These are phyloP conservation scores for Actenoides lindsayi DNA, from an alignment of 2,113 vertebrate species.

Conservation along the genomic window DNA sequence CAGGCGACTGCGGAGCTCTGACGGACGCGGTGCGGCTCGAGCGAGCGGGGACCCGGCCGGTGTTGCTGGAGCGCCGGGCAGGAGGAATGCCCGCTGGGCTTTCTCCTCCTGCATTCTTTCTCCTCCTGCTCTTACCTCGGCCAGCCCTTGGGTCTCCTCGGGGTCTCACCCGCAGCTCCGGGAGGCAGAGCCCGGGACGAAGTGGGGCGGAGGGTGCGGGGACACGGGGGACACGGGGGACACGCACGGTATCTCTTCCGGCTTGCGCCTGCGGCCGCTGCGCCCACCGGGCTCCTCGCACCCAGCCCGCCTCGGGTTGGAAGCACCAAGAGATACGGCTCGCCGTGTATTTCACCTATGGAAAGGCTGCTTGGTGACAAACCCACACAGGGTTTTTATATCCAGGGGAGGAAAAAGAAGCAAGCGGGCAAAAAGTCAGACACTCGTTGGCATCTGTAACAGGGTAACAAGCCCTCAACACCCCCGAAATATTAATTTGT, in stretches of 20 bases:
- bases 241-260: fast-evolving
- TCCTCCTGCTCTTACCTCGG: too few relatives aligned
- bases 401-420: neutral
- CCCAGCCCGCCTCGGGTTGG: neutral
- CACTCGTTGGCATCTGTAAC: neutral
- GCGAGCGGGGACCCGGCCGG: fast-evolving
- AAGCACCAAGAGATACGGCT: neutral
- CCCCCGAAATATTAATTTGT: conserved; percentile 54
- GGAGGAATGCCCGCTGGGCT: neutral
- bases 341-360: neutral
- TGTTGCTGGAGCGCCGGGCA: fast-evolving
- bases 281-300: neutral
- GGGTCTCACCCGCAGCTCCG: neutral
- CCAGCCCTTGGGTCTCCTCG: fast-evolving
- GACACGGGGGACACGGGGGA: fast-evolving
- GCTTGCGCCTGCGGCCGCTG: fast-evolving
- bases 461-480: neutral
- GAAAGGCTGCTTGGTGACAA: conserved; percentile 11
- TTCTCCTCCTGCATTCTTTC: too few relatives aligned
- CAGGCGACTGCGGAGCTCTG: neutral
- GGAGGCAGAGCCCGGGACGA: neutral
- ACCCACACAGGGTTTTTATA: conserved; percentile 18
- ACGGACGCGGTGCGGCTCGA: neutral
- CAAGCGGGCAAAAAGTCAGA: neutral
- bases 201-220: fast-evolving